phyloP scores from a whole-genome alignment of 2,888 invertebrate genomes.

The Mesochorus sp. region DNA sequence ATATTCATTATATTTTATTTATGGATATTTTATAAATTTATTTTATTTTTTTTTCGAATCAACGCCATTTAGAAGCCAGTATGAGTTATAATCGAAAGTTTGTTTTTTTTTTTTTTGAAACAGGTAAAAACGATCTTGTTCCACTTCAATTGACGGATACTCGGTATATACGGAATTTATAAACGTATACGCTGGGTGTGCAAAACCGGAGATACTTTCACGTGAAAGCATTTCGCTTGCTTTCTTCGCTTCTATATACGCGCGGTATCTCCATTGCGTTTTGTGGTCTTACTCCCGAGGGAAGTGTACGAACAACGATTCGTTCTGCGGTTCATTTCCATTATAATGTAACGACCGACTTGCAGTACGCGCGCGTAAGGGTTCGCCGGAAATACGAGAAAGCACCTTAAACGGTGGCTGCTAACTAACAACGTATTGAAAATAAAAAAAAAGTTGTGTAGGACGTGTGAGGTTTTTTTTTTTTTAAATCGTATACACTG shows the following conservation, averaged over 20 bases:
- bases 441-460: conserved; percentile 29
- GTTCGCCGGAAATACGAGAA: conserved; percentile 18
- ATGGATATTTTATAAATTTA: too few relatives aligned
- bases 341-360: conserved; percentile 21
- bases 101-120: too few relatives aligned
- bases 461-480: conserved; percentile 3
- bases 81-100: too few relatives aligned
- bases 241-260: conserved; percentile 6
- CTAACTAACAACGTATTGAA: not conserved
- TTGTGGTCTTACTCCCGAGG: conserved; percentile 10
- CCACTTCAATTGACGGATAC: too few relatives aligned
- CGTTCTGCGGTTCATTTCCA: conserved; percentile 22
- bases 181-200: not conserved
- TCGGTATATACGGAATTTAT: too few relatives aligned
- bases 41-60: too few relatives aligned
- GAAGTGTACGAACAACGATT: conserved; percentile 16
- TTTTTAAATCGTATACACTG: not conserved
- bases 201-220: conserved; percentile 31
- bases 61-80: too few relatives aligned
- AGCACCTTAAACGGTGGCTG: not conserved
- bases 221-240: conserved; percentile 4
- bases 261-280: conserved; percentile 5
- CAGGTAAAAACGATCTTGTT: too few relatives aligned
- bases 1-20: too few relatives aligned
- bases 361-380: not conserved